phyloP scores from a whole-genome alignment of 2,797 vertebrate genomes.

The Syngnathus rostellatus region DNA sequence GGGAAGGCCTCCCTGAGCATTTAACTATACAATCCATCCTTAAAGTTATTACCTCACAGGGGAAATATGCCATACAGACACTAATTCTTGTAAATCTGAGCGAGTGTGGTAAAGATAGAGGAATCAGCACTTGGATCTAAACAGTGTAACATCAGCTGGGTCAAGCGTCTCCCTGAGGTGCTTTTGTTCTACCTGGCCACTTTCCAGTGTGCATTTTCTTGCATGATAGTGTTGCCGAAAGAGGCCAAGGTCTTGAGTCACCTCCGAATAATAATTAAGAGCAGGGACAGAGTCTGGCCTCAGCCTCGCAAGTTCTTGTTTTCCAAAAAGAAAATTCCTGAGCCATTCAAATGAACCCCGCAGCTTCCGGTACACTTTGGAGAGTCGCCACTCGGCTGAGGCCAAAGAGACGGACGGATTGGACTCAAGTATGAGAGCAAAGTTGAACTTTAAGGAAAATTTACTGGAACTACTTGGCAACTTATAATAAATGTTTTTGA shows the following conservation, averaged over 20 bases:
- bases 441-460: conserved; percentile 27
- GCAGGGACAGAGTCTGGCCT: conserved; percentile 51
- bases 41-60: conserved; percentile 62
- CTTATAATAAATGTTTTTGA: background rate
- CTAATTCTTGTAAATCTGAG: conserved; percentile 34
- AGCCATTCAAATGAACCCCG: conserved; percentile 49
- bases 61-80: conserved; percentile 53
- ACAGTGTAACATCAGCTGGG: conserved; percentile 49
- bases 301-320: conserved; percentile 40
- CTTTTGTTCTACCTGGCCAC: conserved; percentile 30
- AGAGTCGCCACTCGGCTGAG: conserved; percentile 44
- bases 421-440: conserved; percentile 32
- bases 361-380: conserved; percentile 50
- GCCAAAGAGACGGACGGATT: conserved; percentile 30
- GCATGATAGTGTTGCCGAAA: conserved; percentile 32
- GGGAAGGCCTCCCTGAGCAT: conserved; percentile 44
- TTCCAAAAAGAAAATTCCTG: conserved; percentile 54
- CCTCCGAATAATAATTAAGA: conserved; percentile 60
- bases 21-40: conserved; percentile 47
- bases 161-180: conserved; percentile 30
- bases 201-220: conserved; percentile 33
- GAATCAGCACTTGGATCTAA: conserved; percentile 36
- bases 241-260: conserved; percentile 47
- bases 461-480: conserved; percentile 2
- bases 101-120: conserved; percentile 27